A percentile compares a stretch with the other conserved stretches of the same genome.
Conservation (phyloP, 2,797 vertebrate genomes). For the Lagorchestes hirsutus region DNA sequence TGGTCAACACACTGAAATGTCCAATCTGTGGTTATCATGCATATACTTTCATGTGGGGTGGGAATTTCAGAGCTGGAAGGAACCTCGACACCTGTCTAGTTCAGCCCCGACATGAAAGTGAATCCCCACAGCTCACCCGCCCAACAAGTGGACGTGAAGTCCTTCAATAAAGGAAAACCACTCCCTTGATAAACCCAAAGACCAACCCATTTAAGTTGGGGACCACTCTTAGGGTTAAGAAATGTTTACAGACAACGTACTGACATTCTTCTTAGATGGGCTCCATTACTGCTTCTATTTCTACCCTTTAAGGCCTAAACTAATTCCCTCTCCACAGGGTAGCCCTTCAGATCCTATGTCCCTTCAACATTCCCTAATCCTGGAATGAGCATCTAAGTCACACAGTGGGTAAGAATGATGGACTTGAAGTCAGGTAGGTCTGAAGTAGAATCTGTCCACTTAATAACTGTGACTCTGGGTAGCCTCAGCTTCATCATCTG, state of each 20-base stretch:
- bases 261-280: background rate
- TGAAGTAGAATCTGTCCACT: too few relatives aligned
- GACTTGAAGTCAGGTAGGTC: too few relatives aligned
- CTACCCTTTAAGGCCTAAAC: background rate
- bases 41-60: background rate
- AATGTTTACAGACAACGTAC: background rate
- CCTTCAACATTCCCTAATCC: background rate
- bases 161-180: too few relatives aligned
- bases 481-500: background rate
- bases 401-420: background rate
- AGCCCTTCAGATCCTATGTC: background rate
- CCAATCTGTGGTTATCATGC: too few relatives aligned
- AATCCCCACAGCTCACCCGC: background rate
- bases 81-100: background rate
- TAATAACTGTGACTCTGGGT: background rate
- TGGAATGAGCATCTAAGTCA: background rate
- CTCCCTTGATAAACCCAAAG: background rate
- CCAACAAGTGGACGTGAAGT: too few relatives aligned
- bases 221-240: background rate
- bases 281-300: background rate
- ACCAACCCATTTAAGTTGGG: background rate
- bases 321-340: too few relatives aligned
- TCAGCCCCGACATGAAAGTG: background rate
- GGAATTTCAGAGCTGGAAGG: background rate
- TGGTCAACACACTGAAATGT: conserved; percentile 12